Conservation (phyloP, 2,888 invertebrate genomes). For the Athalia circularis region DNA sequence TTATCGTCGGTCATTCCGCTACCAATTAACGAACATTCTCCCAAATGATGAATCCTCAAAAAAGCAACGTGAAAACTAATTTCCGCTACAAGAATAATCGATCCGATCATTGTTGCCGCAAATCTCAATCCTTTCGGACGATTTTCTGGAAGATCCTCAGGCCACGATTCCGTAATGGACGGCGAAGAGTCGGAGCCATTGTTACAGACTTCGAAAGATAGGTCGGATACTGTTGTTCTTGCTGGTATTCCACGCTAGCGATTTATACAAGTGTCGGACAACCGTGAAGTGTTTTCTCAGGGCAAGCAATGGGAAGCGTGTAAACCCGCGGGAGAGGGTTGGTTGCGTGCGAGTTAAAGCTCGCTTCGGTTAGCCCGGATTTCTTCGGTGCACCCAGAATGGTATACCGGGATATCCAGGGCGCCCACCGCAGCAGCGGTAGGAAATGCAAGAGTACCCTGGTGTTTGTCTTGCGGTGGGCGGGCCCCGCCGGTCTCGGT, state of each 20-base stretch:
- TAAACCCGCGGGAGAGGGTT: constrained; percentile 12
- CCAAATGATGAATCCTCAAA: background rate
- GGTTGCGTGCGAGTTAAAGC: constrained; percentile 22
- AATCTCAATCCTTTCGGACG: too few species aligned
- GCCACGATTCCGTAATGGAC: background rate
- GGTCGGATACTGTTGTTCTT: constrained; percentile 38
- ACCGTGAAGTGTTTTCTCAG: constrained; percentile 39
- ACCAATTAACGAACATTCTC: constrained; percentile 14
- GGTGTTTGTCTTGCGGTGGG: constrained; percentile 70
- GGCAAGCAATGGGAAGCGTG: constrained; percentile 12
- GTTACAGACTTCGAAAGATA: constrained; percentile 22
- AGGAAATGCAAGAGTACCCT: constrained; percentile 43
- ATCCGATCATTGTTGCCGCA: too few species aligned
- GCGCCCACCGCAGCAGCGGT: constrained; percentile 26
- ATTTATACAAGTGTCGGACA: constrained; percentile 39
- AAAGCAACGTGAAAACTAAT: background rate
- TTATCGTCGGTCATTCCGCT: constrained; percentile 3
- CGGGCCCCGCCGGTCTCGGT: constrained; percentile 54
- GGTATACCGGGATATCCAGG: constrained; percentile 2
- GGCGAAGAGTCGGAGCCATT: constrained; percentile 14
- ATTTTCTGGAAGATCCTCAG: background rate
- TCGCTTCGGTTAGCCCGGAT: constrained; percentile 16
- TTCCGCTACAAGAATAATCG: background rate
- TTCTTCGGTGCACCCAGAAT: constrained; percentile 17
- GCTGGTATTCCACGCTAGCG: constrained; percentile 33